Conservation (phyloP, 2,797 vertebrate species). For the Euthynnus affinis region DNA sequence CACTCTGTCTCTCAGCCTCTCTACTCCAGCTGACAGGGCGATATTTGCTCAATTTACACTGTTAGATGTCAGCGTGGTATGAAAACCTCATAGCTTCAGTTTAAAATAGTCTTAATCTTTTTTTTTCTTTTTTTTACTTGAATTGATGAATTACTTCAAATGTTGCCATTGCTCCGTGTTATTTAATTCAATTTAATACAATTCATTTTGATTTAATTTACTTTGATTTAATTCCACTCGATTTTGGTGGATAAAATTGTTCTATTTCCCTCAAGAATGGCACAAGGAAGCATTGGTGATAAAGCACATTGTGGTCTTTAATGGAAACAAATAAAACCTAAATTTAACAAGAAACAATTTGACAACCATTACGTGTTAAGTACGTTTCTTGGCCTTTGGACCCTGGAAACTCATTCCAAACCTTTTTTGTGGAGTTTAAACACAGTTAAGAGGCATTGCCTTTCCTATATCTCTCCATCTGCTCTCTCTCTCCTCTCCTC, state of each 20-base stretch:
- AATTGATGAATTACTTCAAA: conserved; percentile 54
- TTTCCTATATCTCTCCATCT: conserved; percentile 7
- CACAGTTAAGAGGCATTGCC: conserved; percentile 43
- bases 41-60: conserved; percentile 64
- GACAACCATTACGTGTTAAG: conserved; percentile 62
- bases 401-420: conserved; percentile 54
- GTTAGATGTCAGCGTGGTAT: conserved; percentile 37
- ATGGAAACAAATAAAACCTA: conserved; percentile 73
- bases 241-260: conserved; percentile 53
- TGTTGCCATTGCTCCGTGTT: conserved; percentile 33
- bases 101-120: conserved; percentile 25
- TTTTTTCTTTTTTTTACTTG: conserved; percentile 16
- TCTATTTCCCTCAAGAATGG: conserved; percentile 42
- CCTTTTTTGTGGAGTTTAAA: conserved; percentile 52
- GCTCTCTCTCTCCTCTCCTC: conserved; percentile 9
- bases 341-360: conserved; percentile 73
- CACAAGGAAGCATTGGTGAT: conserved; percentile 56
- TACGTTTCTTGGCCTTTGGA: conserved; percentile 62
- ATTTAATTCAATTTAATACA: conserved; percentile 52
- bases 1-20: conserved; percentile 28
- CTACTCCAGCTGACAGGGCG: conserved; percentile 45
- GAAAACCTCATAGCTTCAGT: conserved; percentile 33
- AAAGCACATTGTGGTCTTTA: conserved; percentile 66
- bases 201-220: conserved; percentile 56
- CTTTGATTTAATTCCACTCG: conserved; percentile 48